Conservation (phyloP, 2,797 vertebrate genomes). For the Furcifer pardalis region DNA sequence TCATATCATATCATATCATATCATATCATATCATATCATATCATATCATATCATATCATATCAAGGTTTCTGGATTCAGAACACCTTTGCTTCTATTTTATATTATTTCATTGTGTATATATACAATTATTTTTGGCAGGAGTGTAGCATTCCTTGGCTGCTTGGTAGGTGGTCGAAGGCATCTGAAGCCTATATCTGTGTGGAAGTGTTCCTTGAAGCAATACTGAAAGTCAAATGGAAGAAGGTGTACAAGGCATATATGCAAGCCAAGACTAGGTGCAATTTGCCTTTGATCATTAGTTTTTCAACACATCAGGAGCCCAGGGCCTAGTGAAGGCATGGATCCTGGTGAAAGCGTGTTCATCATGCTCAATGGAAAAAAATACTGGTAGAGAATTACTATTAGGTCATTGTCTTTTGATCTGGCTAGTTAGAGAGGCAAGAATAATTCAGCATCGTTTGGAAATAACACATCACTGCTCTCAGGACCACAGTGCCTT, state of each 20-base stretch:
- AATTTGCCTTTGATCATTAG: conserved; percentile 3
- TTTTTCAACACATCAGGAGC: not conserved
- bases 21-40: too few species aligned
- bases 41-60: too few species aligned
- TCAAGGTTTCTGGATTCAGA: not conserved
- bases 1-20: not conserved
- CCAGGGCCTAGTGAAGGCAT: not conserved
- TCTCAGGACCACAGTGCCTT: too few species aligned
- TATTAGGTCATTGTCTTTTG: not conserved
- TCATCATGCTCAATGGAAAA: not conserved
- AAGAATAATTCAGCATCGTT: not conserved
- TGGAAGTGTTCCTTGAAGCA: not conserved
- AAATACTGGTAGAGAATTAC: not conserved
- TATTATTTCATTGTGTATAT: not conserved
- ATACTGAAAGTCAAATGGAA: not conserved
- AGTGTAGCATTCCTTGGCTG: not conserved
- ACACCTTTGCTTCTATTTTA: not conserved
- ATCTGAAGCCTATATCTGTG: not conserved
- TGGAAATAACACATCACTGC: too few species aligned
- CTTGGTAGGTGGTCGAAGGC: not conserved
- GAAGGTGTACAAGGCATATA: not conserved
- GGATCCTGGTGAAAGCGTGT: not conserved
- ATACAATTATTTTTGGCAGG: not conserved
- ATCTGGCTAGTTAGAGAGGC: not conserved
- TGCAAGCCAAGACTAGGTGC: not conserved